A percentile compares a stretch with the other conserved stretches of the same genome.
Evolutionary conservation across 2,113 vertebrate genomes (phyloP).

Genomic region (Arizona elegans): DNA sequence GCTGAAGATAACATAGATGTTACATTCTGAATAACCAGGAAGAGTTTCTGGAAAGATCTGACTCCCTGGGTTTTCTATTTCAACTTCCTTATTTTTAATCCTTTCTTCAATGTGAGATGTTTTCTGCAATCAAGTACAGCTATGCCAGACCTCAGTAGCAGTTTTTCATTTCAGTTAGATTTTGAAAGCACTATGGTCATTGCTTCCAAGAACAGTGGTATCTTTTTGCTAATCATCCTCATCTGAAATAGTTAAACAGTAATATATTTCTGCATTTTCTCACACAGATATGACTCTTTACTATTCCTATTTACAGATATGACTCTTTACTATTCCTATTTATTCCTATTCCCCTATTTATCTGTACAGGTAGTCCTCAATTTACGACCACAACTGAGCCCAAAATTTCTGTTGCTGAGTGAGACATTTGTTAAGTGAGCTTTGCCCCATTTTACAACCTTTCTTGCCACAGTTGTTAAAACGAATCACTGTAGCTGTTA

Average conservation of each 20-base stretch:
- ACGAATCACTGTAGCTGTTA: too few species aligned
- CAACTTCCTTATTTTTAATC: background rate
- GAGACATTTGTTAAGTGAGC: too few species aligned
- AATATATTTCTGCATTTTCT: background rate
- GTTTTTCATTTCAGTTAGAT: background rate
- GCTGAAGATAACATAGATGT: background rate
- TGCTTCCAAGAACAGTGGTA: background rate
- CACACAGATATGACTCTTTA: background rate
- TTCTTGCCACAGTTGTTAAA: too few species aligned
- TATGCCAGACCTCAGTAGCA: background rate
- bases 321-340: background rate
- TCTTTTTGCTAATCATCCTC: background rate
- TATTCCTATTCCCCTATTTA: too few species aligned
- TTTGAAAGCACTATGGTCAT: background rate
- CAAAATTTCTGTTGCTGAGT: too few species aligned
- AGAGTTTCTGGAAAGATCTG: background rate
- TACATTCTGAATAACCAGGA: background rate
- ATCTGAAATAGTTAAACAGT: background rate
- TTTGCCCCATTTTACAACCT: too few species aligned
- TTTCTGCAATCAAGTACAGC: background rate
- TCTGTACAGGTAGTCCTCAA: background rate
- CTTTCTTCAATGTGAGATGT: background rate
- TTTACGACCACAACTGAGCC: too few species aligned
- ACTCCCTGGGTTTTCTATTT: background rate
- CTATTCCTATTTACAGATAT: background rate